Percentiles rank a stretch among this genome's conserved stretches.
Evolutionary conservation across 2,888 invertebrate species (phyloP).

Genomic region (Nematopogon swammerdamellus): DNA sequence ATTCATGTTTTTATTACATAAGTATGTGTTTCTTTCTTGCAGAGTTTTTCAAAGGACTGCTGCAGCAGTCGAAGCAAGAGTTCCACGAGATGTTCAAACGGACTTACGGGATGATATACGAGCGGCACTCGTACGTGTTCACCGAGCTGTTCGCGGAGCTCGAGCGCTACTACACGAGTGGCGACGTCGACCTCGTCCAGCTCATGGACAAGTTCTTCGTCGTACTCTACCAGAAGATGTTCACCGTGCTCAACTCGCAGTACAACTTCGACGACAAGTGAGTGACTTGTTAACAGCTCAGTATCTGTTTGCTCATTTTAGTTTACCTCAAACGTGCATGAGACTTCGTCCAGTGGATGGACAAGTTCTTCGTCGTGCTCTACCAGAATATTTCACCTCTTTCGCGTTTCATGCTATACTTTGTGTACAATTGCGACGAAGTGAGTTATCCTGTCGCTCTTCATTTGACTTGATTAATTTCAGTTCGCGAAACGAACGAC

Average conservation of each 20-base stretch:
- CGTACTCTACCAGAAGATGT: slow-evolving; percentile 93
- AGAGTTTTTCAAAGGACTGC: slow-evolving; percentile 86
- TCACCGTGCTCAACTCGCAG: slow-evolving; percentile 90
- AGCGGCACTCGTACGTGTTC: slow-evolving; percentile 91
- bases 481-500: too few relatives aligned
- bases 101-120: slow-evolving; percentile 94
- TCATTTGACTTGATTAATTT: too few relatives aligned
- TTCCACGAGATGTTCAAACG: slow-evolving; percentile 95
- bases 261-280: slow-evolving; percentile 85
- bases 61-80: slow-evolving; percentile 77
- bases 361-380: too few relatives aligned
- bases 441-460: too few relatives aligned
- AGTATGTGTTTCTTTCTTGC: too few relatives aligned
- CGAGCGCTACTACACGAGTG: slow-evolving; percentile 84
- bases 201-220: slow-evolving; percentile 93
- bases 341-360: too few relatives aligned
- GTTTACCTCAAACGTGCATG: too few relatives aligned
- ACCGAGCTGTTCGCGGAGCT: slow-evolving; percentile 86
- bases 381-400: too few relatives aligned
- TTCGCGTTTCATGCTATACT: too few relatives aligned
- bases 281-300: too few relatives aligned
- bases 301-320: neutral
- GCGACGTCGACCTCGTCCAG: slow-evolving; percentile 78
- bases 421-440: too few relatives aligned
- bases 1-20: too few relatives aligned